These are phyloP conservation scores for Echeneis naucrates DNA, from an alignment of 2,797 vertebrate species.

Conservation along the genomic window DNA sequence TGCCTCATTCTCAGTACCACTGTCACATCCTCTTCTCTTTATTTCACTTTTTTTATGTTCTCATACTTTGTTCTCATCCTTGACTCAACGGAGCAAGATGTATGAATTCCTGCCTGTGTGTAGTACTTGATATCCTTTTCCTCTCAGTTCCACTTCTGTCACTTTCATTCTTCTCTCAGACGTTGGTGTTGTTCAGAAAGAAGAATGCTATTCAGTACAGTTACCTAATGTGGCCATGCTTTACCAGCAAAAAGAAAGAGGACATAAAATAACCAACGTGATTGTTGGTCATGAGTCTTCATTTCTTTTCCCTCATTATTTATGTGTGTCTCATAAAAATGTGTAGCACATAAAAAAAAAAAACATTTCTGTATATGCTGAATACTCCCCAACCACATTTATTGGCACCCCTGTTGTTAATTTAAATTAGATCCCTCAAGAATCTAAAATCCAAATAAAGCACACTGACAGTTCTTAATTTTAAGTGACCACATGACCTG, in stretches of 20 bases:
- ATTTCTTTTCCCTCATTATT: background rate
- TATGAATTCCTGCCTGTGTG: slow-evolving; percentile 21
- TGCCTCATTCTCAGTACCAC: background rate
- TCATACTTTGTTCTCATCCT: slow-evolving; percentile 16
- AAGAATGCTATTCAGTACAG: background rate
- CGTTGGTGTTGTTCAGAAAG: slow-evolving; percentile 16
- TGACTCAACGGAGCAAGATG: slow-evolving; percentile 21
- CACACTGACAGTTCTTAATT: too few relatives aligned
- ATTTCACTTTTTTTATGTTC: background rate
- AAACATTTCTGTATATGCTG: background rate
- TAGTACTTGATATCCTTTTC: background rate
- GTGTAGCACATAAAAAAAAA: background rate
- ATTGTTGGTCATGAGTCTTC: background rate
- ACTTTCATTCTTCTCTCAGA: slow-evolving; percentile 18
- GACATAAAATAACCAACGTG: background rate
- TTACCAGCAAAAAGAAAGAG: background rate
- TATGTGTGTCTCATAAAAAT: background rate
- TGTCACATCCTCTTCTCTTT: slow-evolving; percentile 4
- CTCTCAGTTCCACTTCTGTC: slow-evolving; percentile 4
- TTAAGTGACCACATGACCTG: background rate
- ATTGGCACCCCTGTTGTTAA: background rate
- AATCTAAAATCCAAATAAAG: background rate
- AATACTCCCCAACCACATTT: background rate
- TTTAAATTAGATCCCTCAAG: background rate
- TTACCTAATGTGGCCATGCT: background rate